Base-by-base conservation (phyloP, 2,888 invertebrate genomes). In the Cataglyphis cursor region DNA sequence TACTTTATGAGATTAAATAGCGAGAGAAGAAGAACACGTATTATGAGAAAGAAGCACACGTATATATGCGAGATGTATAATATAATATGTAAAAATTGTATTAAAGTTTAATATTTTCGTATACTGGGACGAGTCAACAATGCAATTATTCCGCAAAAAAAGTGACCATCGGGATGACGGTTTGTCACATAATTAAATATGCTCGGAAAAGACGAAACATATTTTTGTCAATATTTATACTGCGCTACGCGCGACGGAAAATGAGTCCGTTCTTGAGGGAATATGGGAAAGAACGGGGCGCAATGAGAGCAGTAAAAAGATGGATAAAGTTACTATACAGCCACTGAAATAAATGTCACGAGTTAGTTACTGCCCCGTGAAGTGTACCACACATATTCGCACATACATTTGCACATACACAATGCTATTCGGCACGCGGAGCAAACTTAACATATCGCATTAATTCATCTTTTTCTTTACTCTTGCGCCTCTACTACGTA, bases 291-390 rank as follows among this genome's bases (percentile, higher is more conserved):
- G 81, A 81, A 64, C 75, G 38, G 41, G 48, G 24, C 65, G 62
- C 64, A 82, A 70, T 74, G 85, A 75, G 66, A 78, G 66, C 72
- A 78, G 84, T 88, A 90, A 90, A 85, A 85, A 84, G 87, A 84
- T 83, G 86, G 82, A 90, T 89, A 89, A 90, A 86, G 82, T 87
- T 82, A 84, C 68, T 87, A 59, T 82, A 80, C 85, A 85, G 51
- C 78, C 81, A 76, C 84, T 81, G 88, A 89, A 89, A 90, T 89
- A 90, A 90, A 90, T 89, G 90, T 90, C 88, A 87, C 83, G 86
- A 88, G 88, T 90, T 90, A 86, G 90, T 90, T 90, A 90, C 90
- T 84, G 89, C 83, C 83, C 65, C 86, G 87, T 76, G 81, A 89
- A 89, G 81, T 85, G 85, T 83, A 74, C 81, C 84, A 64, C 86